phyloP scores from a whole-genome alignment of 1,140 invertebrate species.

The Brachionus rubens region DNA sequence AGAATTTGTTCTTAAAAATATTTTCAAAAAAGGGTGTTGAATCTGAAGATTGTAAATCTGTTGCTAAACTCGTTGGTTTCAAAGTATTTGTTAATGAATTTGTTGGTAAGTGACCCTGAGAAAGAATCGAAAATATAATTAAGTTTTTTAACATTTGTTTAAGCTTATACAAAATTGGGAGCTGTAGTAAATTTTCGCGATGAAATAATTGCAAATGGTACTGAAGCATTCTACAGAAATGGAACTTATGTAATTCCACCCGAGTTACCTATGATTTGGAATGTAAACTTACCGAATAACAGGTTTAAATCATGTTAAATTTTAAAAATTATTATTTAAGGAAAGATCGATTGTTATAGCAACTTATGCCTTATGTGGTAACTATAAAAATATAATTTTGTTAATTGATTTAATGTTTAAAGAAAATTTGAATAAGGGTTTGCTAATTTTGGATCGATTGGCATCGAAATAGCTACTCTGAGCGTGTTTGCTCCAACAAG shows the following conservation, averaged over 20 bases:
- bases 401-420: too few species aligned
- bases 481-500: slow-evolving; percentile 74
- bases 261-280: slow-evolving; percentile 41
- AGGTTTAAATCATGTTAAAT: too few species aligned
- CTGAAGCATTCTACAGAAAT: slow-evolving; percentile 1
- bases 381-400: not conserved
- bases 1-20: too few species aligned
- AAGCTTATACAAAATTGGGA: slow-evolving; percentile 43
- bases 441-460: slow-evolving; percentile 84
- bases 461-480: slow-evolving; percentile 78
- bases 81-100: slow-evolving; percentile 47
- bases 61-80: slow-evolving; percentile 12
- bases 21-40: not conserved
- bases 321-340: not conserved
- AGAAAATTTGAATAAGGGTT: too few species aligned
- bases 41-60: slow-evolving; percentile 14
- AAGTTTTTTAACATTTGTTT: not conserved
- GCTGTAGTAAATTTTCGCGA: slow-evolving; percentile 12
- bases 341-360: slow-evolving; percentile 73
- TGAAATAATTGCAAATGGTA: slow-evolving; percentile 32
- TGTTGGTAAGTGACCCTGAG: slow-evolving; percentile 43
- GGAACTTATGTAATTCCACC: not conserved
- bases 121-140: not conserved
- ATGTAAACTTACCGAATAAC: not conserved
- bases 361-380: slow-evolving; percentile 83